Conservation (phyloP, 2,113 vertebrate genomes). For the Syngnathus typhle region DNA sequence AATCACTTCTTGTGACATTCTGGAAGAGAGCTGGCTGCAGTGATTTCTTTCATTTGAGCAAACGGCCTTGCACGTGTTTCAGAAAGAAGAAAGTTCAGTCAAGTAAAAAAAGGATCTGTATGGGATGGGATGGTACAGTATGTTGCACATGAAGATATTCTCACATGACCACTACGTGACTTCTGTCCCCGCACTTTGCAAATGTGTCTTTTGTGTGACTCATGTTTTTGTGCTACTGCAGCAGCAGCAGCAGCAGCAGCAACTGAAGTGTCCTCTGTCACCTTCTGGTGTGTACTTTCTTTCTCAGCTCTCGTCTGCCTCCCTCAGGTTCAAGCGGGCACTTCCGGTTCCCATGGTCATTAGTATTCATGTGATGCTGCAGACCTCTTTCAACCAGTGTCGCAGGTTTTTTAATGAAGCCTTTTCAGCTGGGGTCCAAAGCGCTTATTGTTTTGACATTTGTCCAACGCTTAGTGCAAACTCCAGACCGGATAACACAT, state of each 20-base stretch:
- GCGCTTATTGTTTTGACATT: background rate
- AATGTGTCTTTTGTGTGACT: background rate
- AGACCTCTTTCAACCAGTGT: conserved; percentile 19
- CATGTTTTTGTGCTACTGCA: conserved; percentile 16
- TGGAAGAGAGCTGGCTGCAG: background rate
- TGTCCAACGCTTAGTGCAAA: background rate
- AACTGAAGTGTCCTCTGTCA: conserved; percentile 28
- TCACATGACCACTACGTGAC: background rate
- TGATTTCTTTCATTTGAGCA: background rate
- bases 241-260: conserved; percentile 25
- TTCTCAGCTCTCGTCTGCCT: conserved; percentile 52
- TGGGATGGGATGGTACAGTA: background rate
- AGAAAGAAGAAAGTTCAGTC: background rate
- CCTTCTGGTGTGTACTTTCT: conserved; percentile 11
- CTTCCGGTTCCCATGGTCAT: conserved; percentile 57
- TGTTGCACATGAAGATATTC: background rate
- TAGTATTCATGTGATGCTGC: conserved; percentile 45
- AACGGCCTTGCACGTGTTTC: conserved; percentile 20
- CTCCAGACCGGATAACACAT: background rate
- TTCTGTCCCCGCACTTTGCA: background rate
- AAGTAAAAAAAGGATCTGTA: background rate
- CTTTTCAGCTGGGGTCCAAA: background rate
- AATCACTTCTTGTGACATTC: background rate
- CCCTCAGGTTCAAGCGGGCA: conserved; percentile 35
- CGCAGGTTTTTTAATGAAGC: background rate